Evolutionary conservation across 2,888 invertebrate species (phyloP).

Genomic region (Sussaba pulchella): DNA sequence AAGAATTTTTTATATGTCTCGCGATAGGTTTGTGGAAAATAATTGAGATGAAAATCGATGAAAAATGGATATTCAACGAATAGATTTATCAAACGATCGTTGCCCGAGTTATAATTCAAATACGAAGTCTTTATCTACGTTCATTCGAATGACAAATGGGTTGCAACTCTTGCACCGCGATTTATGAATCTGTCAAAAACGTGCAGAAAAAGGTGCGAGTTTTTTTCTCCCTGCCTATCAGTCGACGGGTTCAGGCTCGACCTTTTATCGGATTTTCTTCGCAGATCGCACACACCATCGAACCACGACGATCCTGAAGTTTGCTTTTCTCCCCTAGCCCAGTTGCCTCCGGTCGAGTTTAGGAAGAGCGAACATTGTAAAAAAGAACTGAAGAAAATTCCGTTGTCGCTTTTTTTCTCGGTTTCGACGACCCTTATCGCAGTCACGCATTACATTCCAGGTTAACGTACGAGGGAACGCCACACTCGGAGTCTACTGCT

Average conservation of each 20-base stretch:
- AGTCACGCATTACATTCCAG: conserved; percentile 6
- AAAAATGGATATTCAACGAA: neutral
- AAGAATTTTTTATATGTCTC: too few species aligned
- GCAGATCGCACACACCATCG: neutral
- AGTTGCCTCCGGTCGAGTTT: neutral
- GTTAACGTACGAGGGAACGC: neutral
- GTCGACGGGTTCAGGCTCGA: neutral
- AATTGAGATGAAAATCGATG: neutral
- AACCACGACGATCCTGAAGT: neutral
- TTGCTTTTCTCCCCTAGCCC: neutral
- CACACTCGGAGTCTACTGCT: neutral
- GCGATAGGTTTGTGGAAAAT: neutral
- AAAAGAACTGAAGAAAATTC: neutral
- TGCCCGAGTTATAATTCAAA: neutral
- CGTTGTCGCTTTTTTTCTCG: neutral
- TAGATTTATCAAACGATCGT: neutral
- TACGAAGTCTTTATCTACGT: neutral
- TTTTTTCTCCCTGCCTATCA: neutral
- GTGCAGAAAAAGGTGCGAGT: conserved; percentile 1
- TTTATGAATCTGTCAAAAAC: neutral
- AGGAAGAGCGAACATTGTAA: neutral
- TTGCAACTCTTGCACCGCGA: neutral
- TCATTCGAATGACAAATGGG: conserved; percentile 4
- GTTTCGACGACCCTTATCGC: conserved; percentile 22
- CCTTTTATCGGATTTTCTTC: neutral